phyloP scores from a whole-genome alignment of 2,888 invertebrate genomes.

The Leucania comma region DNA sequence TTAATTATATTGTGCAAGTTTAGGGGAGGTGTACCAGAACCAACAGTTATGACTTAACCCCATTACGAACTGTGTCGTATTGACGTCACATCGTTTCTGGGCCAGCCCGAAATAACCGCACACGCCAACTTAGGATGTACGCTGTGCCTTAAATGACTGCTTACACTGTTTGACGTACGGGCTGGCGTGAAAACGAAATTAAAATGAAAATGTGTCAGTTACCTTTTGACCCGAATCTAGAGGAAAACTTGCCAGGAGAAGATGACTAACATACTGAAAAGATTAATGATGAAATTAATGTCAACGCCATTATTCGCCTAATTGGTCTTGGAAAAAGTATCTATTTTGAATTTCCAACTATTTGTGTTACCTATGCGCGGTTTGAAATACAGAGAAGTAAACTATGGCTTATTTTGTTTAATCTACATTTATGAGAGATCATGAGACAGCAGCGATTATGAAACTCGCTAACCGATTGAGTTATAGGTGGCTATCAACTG shows the following conservation, averaged over 20 bases:
- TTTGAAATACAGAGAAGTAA: no score
- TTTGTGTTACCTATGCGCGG: background rate
- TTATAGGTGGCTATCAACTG: background rate
- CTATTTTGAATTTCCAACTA: background rate
- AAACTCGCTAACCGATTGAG: conserved; percentile 9
- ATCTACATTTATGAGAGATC: no score
- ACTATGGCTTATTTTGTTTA: no score
- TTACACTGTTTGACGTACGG: conserved; percentile 35
- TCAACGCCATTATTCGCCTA: conserved; percentile 28
- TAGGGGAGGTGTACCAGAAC: conserved; percentile 47
- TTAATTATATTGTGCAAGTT: conserved; percentile 36
- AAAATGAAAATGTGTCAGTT: conserved; percentile 38
- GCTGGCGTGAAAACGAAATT: conserved; percentile 27
- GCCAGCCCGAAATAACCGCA: conserved; percentile 81
- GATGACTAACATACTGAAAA: conserved; percentile 25
- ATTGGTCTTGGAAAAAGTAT: conserved; percentile 8
- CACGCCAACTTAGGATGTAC: conserved; percentile 61
- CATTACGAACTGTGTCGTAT: conserved; percentile 75
- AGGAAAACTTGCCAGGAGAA: conserved; percentile 18
- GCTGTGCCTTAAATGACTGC: conserved; percentile 48
- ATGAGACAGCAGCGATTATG: background rate
- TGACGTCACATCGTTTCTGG: conserved; percentile 87
- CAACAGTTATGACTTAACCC: conserved; percentile 60
- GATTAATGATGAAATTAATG: conserved; percentile 31
- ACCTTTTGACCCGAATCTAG: conserved; percentile 35